phyloP scores from a whole-genome alignment of 2,113 vertebrate genomes.

The Motacilla tschutschensis region DNA sequence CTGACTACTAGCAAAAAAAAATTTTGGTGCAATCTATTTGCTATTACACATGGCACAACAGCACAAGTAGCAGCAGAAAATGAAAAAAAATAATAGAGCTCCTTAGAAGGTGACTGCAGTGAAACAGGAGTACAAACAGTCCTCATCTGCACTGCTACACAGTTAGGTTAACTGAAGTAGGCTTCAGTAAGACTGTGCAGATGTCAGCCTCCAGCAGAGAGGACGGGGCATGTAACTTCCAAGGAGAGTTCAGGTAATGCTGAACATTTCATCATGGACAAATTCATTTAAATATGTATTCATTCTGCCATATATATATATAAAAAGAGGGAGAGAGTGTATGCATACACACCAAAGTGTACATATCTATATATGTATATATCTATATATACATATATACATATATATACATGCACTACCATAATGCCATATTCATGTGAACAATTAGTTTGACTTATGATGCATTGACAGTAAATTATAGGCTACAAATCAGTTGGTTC shows the following conservation, averaged over 20 bases:
- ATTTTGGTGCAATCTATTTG: background rate
- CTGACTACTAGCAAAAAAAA: background rate
- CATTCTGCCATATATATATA: background rate
- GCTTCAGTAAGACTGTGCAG: background rate
- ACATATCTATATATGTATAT: background rate
- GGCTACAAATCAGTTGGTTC: background rate
- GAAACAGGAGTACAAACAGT: background rate
- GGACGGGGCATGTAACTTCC: background rate
- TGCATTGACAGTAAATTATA: background rate
- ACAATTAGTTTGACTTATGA: background rate
- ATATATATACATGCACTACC: background rate
- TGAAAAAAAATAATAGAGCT: background rate
- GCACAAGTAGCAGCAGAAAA: background rate
- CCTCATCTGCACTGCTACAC: background rate
- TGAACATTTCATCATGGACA: background rate
- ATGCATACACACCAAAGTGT: background rate
- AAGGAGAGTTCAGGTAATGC: background rate
- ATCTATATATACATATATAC: background rate
- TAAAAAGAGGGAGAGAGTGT: background rate
- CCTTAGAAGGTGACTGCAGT: background rate
- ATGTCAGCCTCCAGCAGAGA: background rate
- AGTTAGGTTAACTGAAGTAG: background rate
- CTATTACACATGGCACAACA: background rate
- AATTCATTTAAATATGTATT: background rate
- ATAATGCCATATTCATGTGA: background rate